Evolutionary conservation across 2,888 invertebrate genomes (phyloP), one percentile per base, ranked within the genome.

Genomic region (Papilio demoleus): DNA sequence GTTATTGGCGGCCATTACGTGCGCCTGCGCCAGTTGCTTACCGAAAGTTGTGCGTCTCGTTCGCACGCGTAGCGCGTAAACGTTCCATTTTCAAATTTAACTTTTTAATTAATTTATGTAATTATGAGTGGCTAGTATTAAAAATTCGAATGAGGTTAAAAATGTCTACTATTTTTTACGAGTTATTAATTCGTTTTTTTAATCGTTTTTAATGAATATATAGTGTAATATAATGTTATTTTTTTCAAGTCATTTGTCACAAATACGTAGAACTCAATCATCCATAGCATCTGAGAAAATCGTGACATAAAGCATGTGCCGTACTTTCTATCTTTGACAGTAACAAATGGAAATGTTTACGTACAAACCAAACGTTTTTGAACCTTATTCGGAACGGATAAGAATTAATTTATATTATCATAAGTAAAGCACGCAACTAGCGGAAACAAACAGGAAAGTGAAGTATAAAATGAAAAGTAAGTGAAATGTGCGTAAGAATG

Each of bases 41-140:
- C 70, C 78, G 76, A 72, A 71, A 71, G 76, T 81, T 78, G 76
- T 84, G 81, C 82, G 78, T 86, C 85, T 84, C 86, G 79, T 87
- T 87, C 84, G 83, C 86, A 84, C 86, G 76, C 70, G 76, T 68
- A 68, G 72, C 56, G 69, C 59, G 69, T 70, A 67, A 70, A 67
- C 68, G 68, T 64, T 47, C 40, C 61, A 62, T 65, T 69, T 66
- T 42, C 38, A 38, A 65, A 34, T 45, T 40, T 27, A 36, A 65
- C 6, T 38, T n/a, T 65, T 31, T 56, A n/a, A 36, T 31, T 11
- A 17, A 5, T 19, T 45, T 45, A 8, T 45, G 42, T 1, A 42
- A 2, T 42, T 19, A 45, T 4, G 17, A 19, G 42, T 45, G 1
- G 42, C 42, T 19, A 45, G 42, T 19, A 19, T 27, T 27, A n/a